These are phyloP conservation scores for Priocnemis perturbator DNA, from an alignment of 2,888 invertebrate genomes.

Conservation along the genomic window DNA sequence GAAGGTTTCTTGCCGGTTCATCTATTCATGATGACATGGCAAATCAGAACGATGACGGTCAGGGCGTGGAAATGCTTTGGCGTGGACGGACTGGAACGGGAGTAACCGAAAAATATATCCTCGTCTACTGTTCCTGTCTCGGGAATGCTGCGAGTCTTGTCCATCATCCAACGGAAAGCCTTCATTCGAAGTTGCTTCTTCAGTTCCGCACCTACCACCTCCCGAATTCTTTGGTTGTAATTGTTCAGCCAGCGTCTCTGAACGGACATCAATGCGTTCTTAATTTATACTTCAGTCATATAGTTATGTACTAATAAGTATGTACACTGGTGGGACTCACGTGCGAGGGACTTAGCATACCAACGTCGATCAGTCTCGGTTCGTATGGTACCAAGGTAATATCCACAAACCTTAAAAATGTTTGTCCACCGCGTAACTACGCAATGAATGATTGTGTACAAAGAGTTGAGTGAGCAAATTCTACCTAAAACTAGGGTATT, in stretches of 20 bases:
- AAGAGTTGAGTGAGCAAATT: not conserved
- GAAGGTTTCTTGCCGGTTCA: not conserved
- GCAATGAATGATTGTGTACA: conserved; percentile 20
- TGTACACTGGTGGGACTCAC: conserved; percentile 74
- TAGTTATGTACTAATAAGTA: not conserved
- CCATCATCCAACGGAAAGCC: conserved; percentile 90
- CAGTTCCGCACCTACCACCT: conserved; percentile 85
- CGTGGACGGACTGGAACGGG: conserved; percentile 34
- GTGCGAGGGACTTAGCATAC: conserved; percentile 86
- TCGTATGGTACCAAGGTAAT: conserved; percentile 93
- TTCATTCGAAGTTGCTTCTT: conserved; percentile 82
- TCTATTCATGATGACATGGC: conserved; percentile 36
- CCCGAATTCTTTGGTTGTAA: conserved; percentile 85
- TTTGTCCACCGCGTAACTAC: conserved; percentile 72
- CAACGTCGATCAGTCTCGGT: conserved; percentile 87
- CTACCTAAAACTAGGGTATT: not conserved
- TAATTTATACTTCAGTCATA: not conserved
- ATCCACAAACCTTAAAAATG: conserved; percentile 85
- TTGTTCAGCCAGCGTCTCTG: conserved; percentile 88
- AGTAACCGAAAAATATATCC: conserved; percentile 49
- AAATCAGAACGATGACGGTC: conserved; percentile 28
- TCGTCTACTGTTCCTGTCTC: conserved; percentile 73
- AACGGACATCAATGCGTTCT: conserved; percentile 8
- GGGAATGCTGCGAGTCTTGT: conserved; percentile 84
- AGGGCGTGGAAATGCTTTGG: conserved; percentile 34